Evolutionary conservation across 2,113 vertebrate species (phyloP), one percentile per base, ranked within the genome.

Genomic region (Tonatia bakeri): DNA sequence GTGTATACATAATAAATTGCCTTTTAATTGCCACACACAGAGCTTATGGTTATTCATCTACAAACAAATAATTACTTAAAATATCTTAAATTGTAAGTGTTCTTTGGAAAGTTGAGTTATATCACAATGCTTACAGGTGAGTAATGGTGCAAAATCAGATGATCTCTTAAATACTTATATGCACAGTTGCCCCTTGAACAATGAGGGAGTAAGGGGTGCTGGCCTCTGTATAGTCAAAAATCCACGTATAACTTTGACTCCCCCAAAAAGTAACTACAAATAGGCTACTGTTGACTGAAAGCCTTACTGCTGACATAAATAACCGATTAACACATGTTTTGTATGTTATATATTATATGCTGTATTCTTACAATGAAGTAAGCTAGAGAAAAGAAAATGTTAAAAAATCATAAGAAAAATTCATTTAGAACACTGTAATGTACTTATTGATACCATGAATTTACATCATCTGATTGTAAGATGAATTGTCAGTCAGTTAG

Each of bases 1-100:
- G 33, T 84, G 97, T 95, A 81, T 38, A 90, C 83, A 61, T 89
- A 72, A 81, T 54, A 80, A 87, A 75, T 94, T 93, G 43, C 31
- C 79, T 88, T 94, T 89, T 93, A 95, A 81, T 95, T 92, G 43
- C 54, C 28, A 52, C 5, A 65, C 54, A 52, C 52, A 77, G 61
- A 73, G 33, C 9, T 94, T 91, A n/a, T 45, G 52, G 38, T 88
- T 93, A 65, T 94, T 86, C 14, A 61, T 24, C 13, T 89, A 70
- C 59, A 11, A 50, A 36, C 54, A 85, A 61, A 56, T 56, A 81
- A 67, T 86, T 45, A 36, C 40, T 85, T 84, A 69, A 87, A 69
- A 40, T 94, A 67, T 80, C 76, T 85, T 79, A 85, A 28, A 26
- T 59, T 72, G 38, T 80, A 81, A 64, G 11, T 31, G 10, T 83